Base-by-base conservation (phyloP, 2,888 invertebrate genomes). In the Scotopteryx bipunctaria region DNA sequence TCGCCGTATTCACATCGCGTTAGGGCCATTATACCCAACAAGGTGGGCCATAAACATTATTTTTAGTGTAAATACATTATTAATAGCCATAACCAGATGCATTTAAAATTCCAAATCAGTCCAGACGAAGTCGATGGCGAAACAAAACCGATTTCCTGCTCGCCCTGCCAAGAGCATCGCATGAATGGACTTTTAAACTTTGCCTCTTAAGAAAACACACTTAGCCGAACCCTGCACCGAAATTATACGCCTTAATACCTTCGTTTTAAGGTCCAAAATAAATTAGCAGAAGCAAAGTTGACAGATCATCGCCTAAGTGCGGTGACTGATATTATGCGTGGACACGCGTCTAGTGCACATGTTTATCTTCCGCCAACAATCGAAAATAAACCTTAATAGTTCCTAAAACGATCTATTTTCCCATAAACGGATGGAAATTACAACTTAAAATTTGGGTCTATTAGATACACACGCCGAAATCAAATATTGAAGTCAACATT, bases 251-350 rank as follows among this genome's bases (percentile, higher is more conserved):
- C 49, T 45, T 70, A 66, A 21, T 4, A 1, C 1, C 3, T 25
- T 35, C 11, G 23, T 5, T 11, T 45, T 0, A 54, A 21, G 36
- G 54, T 42, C 15, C 35, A 47, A 32, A 55, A 25, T 61, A 5
- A 36, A 50, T 57, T 53, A 6, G 19, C n/a, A 1, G 5, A 21
- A 33, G 35, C 43, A 73, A 79, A 84, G 81, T 83, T 86, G 86
- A 86, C 86, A 86, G 79, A 85, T 86, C 87, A 88, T 86, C 84
- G 75, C 71, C 74, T 76, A 75, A 73, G 78, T 78, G 81, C 80
- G 82, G 71, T 82, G 81, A 78, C 83, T 81, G 81, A 86, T 82
- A 87, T 87, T 88, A 88, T 88, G 88, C 88, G 78, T 75, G 78
- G 85, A 81, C 88, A 88, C 86, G 87, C 81, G 78, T 75, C 64